phyloP scores from a whole-genome alignment of 2,113 vertebrate genomes.

The Uropsilus gracilis region DNA sequence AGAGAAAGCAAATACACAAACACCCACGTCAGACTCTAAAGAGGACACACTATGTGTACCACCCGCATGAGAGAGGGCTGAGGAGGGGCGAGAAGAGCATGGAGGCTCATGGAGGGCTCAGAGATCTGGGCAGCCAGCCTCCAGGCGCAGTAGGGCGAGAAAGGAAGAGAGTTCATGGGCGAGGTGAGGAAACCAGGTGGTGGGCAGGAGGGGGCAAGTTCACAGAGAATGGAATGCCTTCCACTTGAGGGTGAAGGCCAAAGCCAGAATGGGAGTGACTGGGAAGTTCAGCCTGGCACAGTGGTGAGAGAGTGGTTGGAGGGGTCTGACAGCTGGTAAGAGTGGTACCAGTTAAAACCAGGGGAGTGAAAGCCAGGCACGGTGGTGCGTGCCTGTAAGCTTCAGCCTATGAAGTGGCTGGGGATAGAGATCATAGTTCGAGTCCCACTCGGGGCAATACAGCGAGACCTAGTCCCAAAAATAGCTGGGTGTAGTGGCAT shows the following conservation, averaged over 20 bases:
- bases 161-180: background rate
- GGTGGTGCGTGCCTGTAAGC: no score
- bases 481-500: no score
- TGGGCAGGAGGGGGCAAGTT: background rate
- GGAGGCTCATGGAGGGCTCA: background rate
- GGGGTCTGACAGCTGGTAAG: background rate
- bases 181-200: background rate
- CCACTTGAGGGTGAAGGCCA: background rate
- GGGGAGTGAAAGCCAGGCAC: no score
- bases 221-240: background rate
- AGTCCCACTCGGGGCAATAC: no score
- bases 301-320: background rate
- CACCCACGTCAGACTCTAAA: background rate
- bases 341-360: background rate
- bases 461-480: no score
- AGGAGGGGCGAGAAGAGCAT: rapidly evolving
- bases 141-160: background rate
- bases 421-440: no score
- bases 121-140: background rate
- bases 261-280: background rate
- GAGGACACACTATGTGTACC: background rate
- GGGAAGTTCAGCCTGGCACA: background rate
- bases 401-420: no score
- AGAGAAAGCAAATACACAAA: background rate
- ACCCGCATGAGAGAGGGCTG: background rate